phyloP scores from a whole-genome alignment of 2,888 invertebrate species.

The Lapara coniferarum region DNA sequence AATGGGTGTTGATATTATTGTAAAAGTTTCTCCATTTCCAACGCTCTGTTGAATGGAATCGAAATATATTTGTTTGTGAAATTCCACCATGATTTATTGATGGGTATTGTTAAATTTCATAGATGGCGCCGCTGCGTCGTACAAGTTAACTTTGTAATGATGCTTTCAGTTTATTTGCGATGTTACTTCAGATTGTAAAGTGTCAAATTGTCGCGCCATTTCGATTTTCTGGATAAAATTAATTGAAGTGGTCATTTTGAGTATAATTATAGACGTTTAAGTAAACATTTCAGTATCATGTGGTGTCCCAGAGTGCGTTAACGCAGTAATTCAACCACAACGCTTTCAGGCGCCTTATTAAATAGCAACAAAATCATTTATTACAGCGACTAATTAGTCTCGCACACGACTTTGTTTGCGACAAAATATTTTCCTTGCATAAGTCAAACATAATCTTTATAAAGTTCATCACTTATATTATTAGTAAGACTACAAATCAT shows the following conservation, averaged over 20 bases:
- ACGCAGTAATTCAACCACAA: no score
- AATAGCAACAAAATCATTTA: no score
- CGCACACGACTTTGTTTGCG: no score
- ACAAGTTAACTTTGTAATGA: conserved; percentile 3
- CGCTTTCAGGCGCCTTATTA: no score
- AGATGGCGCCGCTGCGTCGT: conserved; percentile 3
- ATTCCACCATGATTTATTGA: conserved; percentile 18
- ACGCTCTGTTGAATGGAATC: conserved; percentile 24
- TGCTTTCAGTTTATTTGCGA: neutral
- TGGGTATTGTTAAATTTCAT: conserved; percentile 8
- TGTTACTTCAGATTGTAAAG: neutral
- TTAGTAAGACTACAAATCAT: no score
- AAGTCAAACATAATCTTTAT: no score
- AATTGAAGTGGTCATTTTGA: neutral
- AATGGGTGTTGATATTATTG: conserved; percentile 28
- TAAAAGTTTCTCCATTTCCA: conserved; percentile 26
- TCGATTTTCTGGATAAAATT: no score
- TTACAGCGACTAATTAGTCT: no score
- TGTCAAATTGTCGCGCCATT: neutral
- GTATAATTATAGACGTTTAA: neutral
- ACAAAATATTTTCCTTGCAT: no score
- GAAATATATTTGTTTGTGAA: conserved; percentile 26
- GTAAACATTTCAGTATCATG: neutral
- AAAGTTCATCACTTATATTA: no score
- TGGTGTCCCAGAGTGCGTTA: no score